A percentile compares a stretch with the other conserved stretches of the same genome.
Conservation (phyloP, 2,113 vertebrate species). For the Epinephelus fuscoguttatus region DNA sequence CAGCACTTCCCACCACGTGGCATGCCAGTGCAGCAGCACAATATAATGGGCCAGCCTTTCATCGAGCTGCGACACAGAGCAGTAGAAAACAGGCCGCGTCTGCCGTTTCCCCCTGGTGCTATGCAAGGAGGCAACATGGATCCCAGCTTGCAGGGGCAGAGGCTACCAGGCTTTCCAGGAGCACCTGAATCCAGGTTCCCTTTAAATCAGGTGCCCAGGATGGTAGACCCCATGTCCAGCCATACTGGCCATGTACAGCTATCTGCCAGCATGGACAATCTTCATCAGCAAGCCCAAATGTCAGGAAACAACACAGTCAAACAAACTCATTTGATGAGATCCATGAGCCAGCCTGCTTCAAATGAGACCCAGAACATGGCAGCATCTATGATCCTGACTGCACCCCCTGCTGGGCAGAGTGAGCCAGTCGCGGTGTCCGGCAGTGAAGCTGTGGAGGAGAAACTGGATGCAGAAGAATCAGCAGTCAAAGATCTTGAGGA, state of each 20-base stretch:
- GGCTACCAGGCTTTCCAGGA: constrained; percentile 84
- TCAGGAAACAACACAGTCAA: constrained; percentile 78
- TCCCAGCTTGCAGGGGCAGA: constrained; percentile 82
- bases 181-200: constrained; percentile 84
- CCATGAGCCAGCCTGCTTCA: constrained; percentile 87
- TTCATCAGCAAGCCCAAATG: constrained; percentile 83
- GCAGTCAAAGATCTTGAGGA: constrained; percentile 93
- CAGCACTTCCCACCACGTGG: constrained; percentile 90
- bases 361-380: constrained; percentile 85
- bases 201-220: constrained; percentile 84
- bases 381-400: constrained; percentile 78
- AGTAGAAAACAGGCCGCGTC: constrained; percentile 88
- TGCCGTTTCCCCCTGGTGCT: constrained; percentile 83
- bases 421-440: constrained; percentile 72
- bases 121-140: constrained; percentile 84
- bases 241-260: constrained; percentile 82
- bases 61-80: constrained; percentile 94
- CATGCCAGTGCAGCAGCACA: constrained; percentile 92
- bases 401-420: constrained; percentile 78
- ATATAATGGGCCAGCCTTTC: constrained; percentile 94
- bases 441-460: constrained; percentile 87
- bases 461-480: constrained; percentile 93
- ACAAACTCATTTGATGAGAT: constrained; percentile 84
- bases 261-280: constrained; percentile 89
- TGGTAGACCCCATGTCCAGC: constrained; percentile 83